Base-by-base conservation (phyloP, 2,888 invertebrate species). In the Arge pagana region DNA sequence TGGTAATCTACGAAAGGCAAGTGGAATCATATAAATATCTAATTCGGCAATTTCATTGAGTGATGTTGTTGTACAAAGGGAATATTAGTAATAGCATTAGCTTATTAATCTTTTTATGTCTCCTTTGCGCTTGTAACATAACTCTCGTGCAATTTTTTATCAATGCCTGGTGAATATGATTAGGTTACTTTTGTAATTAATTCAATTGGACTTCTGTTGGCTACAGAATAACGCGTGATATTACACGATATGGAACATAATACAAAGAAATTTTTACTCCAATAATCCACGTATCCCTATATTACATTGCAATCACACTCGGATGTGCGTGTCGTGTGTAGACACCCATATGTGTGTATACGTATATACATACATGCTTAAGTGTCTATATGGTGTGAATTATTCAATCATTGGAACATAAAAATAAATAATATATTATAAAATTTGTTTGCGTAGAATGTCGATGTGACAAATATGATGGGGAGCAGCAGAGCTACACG, bases 331-430 rank as follows among this genome's bases (percentile, higher is more conserved):
- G n/a, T n/a, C n/a, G n/a, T n/a, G n/a, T n/a, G n/a, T n/a, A n/a
- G n/a, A n/a, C n/a, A n/a, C n/a, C n/a, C n/a, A 43, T 28, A 24
- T 54, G 50, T 58, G 57, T 55, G 51, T 52, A 40, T 55, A n/a
- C n/a, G n/a, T n/a, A n/a, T n/a, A 10, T 8, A 26, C 28, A 3
- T n/a, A 26, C 3, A n/a, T 3, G 28, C n/a, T 26, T 26, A 26
- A 10, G 2, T 26, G 2, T 26, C n/a, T 26, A 26, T 26, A 10
- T 26, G 28, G 28, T 10, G 28, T 26, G 10, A 26, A 26, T 26
- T 26, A 10, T 26, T n/a, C n/a, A n/a, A 26, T 26, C 4, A 2
- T 8, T 26, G 28, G 8, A 18, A 19, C 30, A n/a, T n/a, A 11
- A 13, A 11, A 3, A n/a, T 42, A 11, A n/a, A 19, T 28, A 42